Percentiles rank a stretch among this genome's conserved stretches.
phyloP scores from a whole-genome alignment of 2,797 vertebrate genomes.

The Poecilia velifera region DNA sequence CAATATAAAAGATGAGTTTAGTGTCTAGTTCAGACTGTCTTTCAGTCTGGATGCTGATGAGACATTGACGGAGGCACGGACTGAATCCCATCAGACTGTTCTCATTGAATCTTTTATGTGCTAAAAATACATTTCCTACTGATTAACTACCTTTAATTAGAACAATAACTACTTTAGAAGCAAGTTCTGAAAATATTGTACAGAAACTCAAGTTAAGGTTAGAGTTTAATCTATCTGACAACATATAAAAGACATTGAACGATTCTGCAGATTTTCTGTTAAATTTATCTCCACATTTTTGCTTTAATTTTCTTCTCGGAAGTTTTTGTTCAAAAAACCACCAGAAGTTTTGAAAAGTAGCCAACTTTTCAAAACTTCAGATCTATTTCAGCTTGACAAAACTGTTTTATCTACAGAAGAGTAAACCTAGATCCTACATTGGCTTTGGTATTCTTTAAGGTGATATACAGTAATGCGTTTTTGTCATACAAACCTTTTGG shows the following conservation, averaged over 20 bases:
- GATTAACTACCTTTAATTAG: not conserved
- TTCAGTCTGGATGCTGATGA: conserved; percentile 52
- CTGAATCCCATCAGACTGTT: conserved; percentile 41
- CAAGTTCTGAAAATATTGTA: not conserved
- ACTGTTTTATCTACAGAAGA: not conserved
- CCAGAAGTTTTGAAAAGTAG: no score
- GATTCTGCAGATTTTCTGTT: no score
- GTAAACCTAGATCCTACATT: no score
- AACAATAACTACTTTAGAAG: not conserved
- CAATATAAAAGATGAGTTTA: conserved; percentile 44
- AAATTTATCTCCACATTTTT: no score
- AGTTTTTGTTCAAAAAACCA: no score
- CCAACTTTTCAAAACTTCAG: not conserved
- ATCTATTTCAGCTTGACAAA: not conserved
- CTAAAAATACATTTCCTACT: not conserved
- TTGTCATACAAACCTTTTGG: not conserved
- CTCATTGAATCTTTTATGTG: conserved; percentile 20
- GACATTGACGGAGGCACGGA: conserved; percentile 35
- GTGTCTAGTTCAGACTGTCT: conserved; percentile 34
- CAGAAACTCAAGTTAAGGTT: no score
- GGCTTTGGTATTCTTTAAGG: not conserved
- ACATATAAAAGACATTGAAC: no score
- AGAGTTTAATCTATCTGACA: not conserved
- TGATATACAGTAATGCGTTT: not conserved
- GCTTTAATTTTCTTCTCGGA: no score